phyloP scores from a whole-genome alignment of 23 tunicate genomes.

The Styela clava region DNA sequence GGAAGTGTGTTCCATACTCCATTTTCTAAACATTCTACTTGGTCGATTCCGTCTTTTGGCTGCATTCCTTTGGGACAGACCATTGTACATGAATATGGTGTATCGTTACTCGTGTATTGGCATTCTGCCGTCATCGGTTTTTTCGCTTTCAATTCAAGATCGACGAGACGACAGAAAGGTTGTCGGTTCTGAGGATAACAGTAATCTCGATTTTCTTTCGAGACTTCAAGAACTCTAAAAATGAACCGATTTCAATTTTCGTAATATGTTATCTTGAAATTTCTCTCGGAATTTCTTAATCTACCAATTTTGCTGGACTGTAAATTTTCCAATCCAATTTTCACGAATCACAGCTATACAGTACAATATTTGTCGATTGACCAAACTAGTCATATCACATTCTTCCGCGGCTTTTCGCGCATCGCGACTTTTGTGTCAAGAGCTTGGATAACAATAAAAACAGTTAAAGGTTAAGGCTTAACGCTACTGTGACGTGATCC shows the following conservation, averaged over 20 bases:
- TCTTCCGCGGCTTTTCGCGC: no score
- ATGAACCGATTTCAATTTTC: neutral
- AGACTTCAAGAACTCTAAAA: constrained; percentile 33
- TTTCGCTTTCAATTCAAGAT: constrained; percentile 19
- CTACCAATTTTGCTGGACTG: no score
- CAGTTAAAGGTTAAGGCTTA: no score
- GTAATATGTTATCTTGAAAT: neutral
- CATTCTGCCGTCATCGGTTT: constrained; percentile 43
- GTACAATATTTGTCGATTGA: no score
- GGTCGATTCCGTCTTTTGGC: constrained; percentile 34
- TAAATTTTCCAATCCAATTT: no score
- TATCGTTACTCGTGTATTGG: constrained; percentile 21
- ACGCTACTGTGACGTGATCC: no score
- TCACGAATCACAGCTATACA: no score
- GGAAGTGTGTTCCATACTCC: constrained; percentile 47
- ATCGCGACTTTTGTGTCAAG: no score
- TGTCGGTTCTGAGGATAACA: constrained; percentile 44
- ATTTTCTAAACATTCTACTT: constrained; percentile 18
- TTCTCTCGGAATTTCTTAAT: no score
- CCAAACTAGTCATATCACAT: no score
- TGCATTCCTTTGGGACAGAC: constrained; percentile 49
- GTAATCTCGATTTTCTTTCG: constrained; percentile 28
- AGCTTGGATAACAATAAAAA: no score
- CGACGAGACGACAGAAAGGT: constrained; percentile 37
- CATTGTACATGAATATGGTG: constrained; percentile 43